These are phyloP conservation scores for Elephas maximus DNA, from an alignment of 2,113 vertebrate genomes.

Conservation along the genomic window DNA sequence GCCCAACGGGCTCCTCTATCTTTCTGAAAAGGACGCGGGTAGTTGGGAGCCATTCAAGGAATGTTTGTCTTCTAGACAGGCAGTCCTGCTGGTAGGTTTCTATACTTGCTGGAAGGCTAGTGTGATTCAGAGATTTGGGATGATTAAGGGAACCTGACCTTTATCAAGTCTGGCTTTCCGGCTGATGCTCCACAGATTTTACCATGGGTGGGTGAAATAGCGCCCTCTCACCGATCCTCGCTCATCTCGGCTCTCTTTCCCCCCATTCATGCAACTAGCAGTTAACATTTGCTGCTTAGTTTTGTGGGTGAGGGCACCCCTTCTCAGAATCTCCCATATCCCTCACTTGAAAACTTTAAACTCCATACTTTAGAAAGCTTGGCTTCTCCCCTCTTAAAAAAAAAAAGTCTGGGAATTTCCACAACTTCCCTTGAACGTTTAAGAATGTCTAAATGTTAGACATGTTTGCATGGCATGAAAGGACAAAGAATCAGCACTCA, in stretches of 20 bases:
- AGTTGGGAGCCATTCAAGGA: neutral
- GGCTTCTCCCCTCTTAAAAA: conserved; percentile 49
- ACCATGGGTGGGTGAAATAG: neutral
- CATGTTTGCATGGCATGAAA: conserved; percentile 42
- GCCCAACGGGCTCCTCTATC: neutral
- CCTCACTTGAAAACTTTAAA: conserved; percentile 61
- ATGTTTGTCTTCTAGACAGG: conserved; percentile 45
- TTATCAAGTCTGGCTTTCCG: neutral
- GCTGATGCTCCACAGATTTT: neutral
- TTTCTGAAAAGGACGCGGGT: neutral
- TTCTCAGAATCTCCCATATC: conserved; percentile 48
- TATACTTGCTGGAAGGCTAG: neutral
- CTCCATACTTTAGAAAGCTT: conserved; percentile 54
- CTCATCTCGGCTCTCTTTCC: fast-evolving
- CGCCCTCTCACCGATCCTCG: conserved; percentile 55
- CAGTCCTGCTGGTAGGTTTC: neutral
- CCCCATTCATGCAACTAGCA: neutral
- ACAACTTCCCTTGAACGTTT: conserved; percentile 66
- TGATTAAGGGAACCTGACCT: neutral
- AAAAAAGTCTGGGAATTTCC: conserved; percentile 75
- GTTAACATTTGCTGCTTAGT: neutral
- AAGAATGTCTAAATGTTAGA: conserved; percentile 70
- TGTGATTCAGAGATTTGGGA: neutral
- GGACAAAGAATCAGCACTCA: neutral
- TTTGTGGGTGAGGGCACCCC: neutral